phyloP scores from a whole-genome alignment of 2,888 invertebrate species.

The Tetranychus piercei region DNA sequence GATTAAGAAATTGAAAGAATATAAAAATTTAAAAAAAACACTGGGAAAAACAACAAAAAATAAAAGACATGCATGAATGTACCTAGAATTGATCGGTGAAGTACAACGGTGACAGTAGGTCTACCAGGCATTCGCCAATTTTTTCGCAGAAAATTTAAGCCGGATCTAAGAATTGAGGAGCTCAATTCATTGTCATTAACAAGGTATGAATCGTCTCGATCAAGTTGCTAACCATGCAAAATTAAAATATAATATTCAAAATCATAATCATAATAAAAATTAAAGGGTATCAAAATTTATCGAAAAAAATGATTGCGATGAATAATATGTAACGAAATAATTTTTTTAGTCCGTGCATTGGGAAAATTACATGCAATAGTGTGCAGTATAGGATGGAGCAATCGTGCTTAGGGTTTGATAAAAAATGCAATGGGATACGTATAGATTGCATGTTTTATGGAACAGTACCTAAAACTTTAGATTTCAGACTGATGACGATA shows the following conservation, averaged over 20 bases:
- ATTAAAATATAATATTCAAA: background rate
- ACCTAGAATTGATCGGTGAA: constrained; percentile 7
- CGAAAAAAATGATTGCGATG: background rate
- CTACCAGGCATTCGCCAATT: constrained; percentile 96
- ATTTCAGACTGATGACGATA: constrained; percentile 71
- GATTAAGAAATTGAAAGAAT: background rate
- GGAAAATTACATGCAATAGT: too few relatives aligned
- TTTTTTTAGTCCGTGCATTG: background rate
- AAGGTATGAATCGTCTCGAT: constrained; percentile 47
- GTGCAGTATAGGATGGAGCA: background rate
- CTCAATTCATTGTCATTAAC: constrained; percentile 93
- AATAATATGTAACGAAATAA: background rate
- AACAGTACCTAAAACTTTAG: constrained; percentile 62
- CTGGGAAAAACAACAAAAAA: constrained; percentile 2
- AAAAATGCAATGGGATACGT: background rate
- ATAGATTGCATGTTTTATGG: too few relatives aligned
- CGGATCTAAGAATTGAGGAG: constrained; percentile 59
- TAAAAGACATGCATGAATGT: constrained; percentile 2
- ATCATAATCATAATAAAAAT: background rate
- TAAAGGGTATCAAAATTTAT: background rate
- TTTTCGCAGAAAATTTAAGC: constrained; percentile 91
- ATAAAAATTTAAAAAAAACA: background rate
- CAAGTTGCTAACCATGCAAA: constrained; percentile 55
- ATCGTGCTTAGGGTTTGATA: background rate
- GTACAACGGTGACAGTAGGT: constrained; percentile 48